Conservation (phyloP, 37 sponge, comb jelly and placozoan species). For the Corticium candelabrum region DNA sequence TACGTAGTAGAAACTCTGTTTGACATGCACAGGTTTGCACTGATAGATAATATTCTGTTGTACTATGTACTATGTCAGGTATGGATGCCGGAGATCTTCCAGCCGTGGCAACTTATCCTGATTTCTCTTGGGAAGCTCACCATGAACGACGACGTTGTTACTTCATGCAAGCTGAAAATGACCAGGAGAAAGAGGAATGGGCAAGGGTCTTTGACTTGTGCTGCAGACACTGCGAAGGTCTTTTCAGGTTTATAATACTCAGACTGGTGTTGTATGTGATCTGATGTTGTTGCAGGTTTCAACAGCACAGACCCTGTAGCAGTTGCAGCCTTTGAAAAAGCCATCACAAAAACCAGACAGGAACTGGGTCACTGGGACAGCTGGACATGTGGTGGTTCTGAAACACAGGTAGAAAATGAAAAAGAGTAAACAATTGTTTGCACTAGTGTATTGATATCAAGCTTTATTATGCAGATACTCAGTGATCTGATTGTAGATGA, state of each 20-base stretch:
- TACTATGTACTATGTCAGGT: no score
- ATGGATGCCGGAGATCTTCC: no score
- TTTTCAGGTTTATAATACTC: neutral
- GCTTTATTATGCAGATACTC: neutral
- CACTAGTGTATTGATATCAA: no score
- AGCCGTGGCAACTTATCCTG: neutral
- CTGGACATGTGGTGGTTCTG: neutral
- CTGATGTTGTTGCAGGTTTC: neutral
- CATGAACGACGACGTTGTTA: neutral
- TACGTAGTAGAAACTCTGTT: no score
- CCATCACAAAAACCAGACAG: neutral
- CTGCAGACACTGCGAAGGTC: neutral
- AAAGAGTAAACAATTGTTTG: no score
- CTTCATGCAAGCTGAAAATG: neutral
- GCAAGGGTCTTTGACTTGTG: neutral
- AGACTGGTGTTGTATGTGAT: neutral
- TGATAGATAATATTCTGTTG: no score
- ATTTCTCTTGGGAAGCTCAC: neutral
- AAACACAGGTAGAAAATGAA: neutral
- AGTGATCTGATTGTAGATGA: conserved; percentile 1
- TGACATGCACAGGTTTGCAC: no score
- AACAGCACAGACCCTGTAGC: neutral
- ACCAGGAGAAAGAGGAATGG: neutral
- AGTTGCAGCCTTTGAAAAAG: neutral
- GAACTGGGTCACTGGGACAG: neutral